Conservation (phyloP, 2,113 vertebrate genomes). For the Antigone vipio region DNA sequence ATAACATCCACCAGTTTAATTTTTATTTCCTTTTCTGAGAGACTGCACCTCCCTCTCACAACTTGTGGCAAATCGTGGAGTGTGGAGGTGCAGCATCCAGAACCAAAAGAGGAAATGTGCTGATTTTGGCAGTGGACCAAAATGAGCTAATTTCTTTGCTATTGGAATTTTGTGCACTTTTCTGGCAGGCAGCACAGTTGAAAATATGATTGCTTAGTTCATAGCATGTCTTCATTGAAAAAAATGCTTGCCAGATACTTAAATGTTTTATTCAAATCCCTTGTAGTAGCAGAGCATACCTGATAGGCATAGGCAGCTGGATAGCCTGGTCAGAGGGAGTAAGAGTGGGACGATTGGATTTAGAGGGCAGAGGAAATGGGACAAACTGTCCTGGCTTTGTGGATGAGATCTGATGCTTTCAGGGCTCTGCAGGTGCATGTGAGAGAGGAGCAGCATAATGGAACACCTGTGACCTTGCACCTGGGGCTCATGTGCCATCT, state of each 20-base stretch:
- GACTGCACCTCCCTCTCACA: background rate
- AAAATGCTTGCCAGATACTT: conserved; percentile 43
- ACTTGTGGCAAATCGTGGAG: background rate
- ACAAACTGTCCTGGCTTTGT: background rate
- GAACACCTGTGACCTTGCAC: background rate
- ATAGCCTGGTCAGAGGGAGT: background rate
- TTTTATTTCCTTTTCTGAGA: background rate
- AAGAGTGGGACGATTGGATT: accelerated
- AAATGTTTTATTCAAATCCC: background rate
- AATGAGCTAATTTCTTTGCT: conserved; percentile 70
- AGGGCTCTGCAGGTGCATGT: background rate
- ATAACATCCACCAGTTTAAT: background rate
- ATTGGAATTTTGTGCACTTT: conserved; percentile 64
- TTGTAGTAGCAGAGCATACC: background rate
- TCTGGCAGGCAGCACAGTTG: conserved; percentile 41
- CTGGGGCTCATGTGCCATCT: background rate
- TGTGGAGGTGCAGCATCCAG: conserved; percentile 42
- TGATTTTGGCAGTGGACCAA: conserved; percentile 62
- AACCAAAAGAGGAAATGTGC: conserved; percentile 66
- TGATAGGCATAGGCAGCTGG: background rate
- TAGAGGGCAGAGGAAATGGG: background rate
- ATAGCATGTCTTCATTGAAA: conserved; percentile 50
- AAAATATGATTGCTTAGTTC: conserved; percentile 55
- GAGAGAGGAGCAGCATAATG: background rate
- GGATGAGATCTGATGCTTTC: background rate